Evolutionary conservation across 2,888 invertebrate species (phyloP).

Genomic region (Beris chalybata): DNA sequence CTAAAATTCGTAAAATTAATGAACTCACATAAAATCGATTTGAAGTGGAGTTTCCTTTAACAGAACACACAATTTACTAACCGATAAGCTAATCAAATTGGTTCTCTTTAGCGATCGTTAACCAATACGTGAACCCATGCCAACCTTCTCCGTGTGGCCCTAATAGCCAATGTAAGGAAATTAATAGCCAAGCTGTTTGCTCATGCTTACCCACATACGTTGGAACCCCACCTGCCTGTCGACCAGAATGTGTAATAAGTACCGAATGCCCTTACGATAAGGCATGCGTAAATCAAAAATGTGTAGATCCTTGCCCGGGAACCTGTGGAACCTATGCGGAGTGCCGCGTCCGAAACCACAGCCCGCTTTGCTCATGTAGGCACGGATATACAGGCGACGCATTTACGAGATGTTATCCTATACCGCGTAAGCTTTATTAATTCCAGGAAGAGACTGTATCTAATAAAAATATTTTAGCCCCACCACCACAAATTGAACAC

Average conservation of each 20-base stretch:
- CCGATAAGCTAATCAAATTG: too few relatives aligned
- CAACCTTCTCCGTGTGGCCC: constrained; percentile 72
- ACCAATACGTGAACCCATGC: constrained; percentile 51
- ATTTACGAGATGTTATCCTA: constrained; percentile 61
- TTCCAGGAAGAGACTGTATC: background rate
- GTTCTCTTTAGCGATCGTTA: constrained; percentile 41
- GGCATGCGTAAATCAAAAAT: constrained; percentile 70
- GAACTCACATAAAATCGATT: background rate
- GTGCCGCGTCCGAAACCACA: constrained; percentile 71
- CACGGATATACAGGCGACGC: constrained; percentile 72
- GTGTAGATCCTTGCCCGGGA: constrained; percentile 70
- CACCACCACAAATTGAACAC: constrained; percentile 43
- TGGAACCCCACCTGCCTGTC: constrained; percentile 74
- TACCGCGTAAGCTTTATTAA: constrained; percentile 57
- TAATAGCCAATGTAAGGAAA: constrained; percentile 73
- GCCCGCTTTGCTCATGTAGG: constrained; percentile 70
- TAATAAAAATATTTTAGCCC: constrained; percentile 9
- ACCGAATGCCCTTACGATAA: constrained; percentile 66
- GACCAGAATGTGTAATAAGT: constrained; percentile 68
- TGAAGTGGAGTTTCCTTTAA: too few relatives aligned
- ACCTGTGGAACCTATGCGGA: constrained; percentile 68
- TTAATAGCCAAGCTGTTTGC: constrained; percentile 70
- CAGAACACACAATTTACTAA: too few relatives aligned
- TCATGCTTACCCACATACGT: constrained; percentile 67
- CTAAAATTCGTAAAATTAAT: background rate